Evolutionary conservation across 2,888 invertebrate genomes (phyloP).

Genomic region (Zootermopsis nevadensis): DNA sequence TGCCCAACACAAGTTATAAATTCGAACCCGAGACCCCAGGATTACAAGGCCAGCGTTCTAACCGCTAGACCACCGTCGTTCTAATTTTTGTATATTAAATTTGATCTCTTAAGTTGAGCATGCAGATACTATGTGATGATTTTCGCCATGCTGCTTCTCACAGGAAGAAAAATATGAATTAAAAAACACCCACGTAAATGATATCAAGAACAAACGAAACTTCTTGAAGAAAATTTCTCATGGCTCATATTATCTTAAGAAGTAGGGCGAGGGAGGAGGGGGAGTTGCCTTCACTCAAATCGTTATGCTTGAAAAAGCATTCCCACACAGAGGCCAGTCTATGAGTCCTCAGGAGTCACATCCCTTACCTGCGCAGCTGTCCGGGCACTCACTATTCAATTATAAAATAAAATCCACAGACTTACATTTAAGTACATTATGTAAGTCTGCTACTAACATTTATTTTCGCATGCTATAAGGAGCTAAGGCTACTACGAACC

Average conservation of each 20-base stretch:
- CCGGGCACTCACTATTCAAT: slow-evolving; percentile 1
- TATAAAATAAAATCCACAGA: not conserved
- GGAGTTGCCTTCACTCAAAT: not conserved
- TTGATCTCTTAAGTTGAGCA: not conserved
- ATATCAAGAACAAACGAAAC: slow-evolving; percentile 29
- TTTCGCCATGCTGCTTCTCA: not conserved
- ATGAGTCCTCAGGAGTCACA: slow-evolving; percentile 5
- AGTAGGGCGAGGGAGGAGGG: not conserved
- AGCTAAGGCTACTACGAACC: no score
- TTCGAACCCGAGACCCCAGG: no score
- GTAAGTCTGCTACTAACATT: not conserved
- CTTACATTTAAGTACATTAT: not conserved
- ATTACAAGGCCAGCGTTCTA: no score
- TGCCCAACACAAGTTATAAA: no score
- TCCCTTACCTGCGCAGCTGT: not conserved
- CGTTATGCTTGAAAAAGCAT: slow-evolving; percentile 25
- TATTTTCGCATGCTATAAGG: no score
- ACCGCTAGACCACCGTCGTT: no score
- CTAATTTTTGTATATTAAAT: not conserved
- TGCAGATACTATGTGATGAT: not conserved
- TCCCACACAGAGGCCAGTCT: slow-evolving; percentile 13
- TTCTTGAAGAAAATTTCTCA: slow-evolving; percentile 34
- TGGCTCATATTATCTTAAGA: slow-evolving; percentile 31
- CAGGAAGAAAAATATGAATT: not conserved
- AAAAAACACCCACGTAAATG: slow-evolving; percentile 20